Conservation (phyloP, 2,888 invertebrate genomes). For the Apodemia zela region DNA sequence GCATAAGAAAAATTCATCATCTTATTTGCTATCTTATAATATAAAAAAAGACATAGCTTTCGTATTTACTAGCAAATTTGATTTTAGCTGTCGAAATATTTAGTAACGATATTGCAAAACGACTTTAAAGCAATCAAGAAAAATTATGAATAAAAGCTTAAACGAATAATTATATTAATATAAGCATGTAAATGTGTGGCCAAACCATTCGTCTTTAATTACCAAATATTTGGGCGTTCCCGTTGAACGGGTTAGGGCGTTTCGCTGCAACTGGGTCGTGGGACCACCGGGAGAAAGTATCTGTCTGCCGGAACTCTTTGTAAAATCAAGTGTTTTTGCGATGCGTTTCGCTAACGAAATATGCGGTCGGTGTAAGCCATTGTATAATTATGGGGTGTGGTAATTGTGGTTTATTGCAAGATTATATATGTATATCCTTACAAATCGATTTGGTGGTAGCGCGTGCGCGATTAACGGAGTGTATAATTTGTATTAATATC, state of each 20-base stretch:
- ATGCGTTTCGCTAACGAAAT: slow-evolving; percentile 48
- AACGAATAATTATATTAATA: slow-evolving; percentile 49
- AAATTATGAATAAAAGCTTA: slow-evolving; percentile 46
- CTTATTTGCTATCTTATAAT: too few species aligned
- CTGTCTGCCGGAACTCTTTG: slow-evolving; percentile 54
- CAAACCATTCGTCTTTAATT: slow-evolving; percentile 65
- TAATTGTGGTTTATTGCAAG: slow-evolving; percentile 28
- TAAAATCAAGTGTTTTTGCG: slow-evolving; percentile 34
- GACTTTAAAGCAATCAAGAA: neutral
- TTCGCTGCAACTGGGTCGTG: slow-evolving; percentile 65
- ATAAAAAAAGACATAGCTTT: too few species aligned
- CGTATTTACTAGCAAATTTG: too few species aligned
- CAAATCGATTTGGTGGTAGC: neutral
- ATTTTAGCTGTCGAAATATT: too few species aligned
- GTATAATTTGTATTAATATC: slow-evolving; percentile 9
- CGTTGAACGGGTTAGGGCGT: slow-evolving; percentile 49
- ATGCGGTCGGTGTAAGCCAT: slow-evolving; percentile 47
- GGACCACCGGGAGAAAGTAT: slow-evolving; percentile 72
- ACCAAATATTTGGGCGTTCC: slow-evolving; percentile 71
- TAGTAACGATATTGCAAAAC: neutral
- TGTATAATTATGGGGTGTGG: slow-evolving; percentile 58
- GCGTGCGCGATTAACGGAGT: slow-evolving; percentile 5
- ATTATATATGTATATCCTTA: slow-evolving; percentile 8
- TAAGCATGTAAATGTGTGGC: slow-evolving; percentile 58
- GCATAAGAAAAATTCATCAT: too few species aligned